Evolutionary conservation across 2,113 vertebrate species (phyloP), one percentile per base, ranked within the genome.

Genomic region (Macroglossus sobrinus): DNA sequence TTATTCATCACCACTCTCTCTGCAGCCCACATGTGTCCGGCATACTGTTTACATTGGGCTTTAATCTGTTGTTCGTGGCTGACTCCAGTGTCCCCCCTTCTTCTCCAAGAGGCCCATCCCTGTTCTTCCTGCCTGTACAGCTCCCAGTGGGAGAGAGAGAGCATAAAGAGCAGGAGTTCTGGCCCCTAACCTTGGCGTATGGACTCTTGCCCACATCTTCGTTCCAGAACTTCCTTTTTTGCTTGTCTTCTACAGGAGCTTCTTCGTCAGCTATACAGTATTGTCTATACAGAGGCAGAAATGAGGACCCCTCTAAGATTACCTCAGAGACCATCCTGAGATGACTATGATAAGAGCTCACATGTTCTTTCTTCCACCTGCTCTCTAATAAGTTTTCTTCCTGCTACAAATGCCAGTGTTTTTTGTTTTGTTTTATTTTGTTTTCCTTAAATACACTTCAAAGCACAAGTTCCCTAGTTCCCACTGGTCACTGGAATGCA

Each of bases 31-130:
- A 93, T 69, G 45, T 86, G 93, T 93, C 95, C 82, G 1, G 93
- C 69, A 72, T 50, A 78, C 71, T 97, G 93, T 97, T 96, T 95
- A 95, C 79, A 76, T 11, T 97, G 95, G 84, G 87, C 75, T 94
- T 89, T 93, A 87, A 84, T 94, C 95, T 97, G 91, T 90, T 96
- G 92, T 95, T 93, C 87, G 95, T 96, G 95, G 90, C 87, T 1
- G 40, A 84, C 79, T 97, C 61, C n/a, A 82, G 47, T 47, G 87
- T 90, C 74, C 79, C 88, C 88, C 40, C 64, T 68, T 91, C 18
- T 82, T 75, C 30, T 59, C 89, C 85, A 57, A 64, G 71, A 66
- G 88, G 28, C 76, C 94, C 71, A 64, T 81, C 89, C 55, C 68
- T 47, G 18, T 57, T 92, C 75, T 87, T 86, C 90, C 47, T 24